Base-by-base conservation (phyloP, 1,140 invertebrate species). In the Elysia chlorotica region DNA sequence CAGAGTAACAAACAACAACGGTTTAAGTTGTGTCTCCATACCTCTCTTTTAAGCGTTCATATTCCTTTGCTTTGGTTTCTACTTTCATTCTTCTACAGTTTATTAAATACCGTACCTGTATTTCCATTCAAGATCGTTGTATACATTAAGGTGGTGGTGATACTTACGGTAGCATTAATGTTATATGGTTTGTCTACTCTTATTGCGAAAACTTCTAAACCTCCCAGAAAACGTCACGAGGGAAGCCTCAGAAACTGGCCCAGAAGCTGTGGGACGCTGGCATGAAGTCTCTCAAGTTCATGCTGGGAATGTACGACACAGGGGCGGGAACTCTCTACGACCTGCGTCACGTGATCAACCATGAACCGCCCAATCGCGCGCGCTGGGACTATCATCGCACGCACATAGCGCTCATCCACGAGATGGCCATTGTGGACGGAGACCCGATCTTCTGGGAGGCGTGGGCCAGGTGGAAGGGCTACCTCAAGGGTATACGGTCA, bases 341-440 rank as follows among this genome's bases (percentile, higher is more conserved):
- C 89, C 89, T 99, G 48, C 89, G 97, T 6, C 97, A 99, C 87
- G 92, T 98, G 79, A 95, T 94, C 0, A 86, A 97, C 28, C 86
- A 88, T 62, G 91, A 92, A 14, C 92, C 96, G 33, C 98, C 98
- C 0, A 99, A 99, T 88, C 76, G 90, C 28, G 91, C 91, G 0
- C 85, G 92, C 74, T 98, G 97, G 95, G 98, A 99, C 86, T 99
- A 99, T 86, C 98, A 99, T 88, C 94, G 95, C 5, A 98, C 96
- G 17, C 98, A 99, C 86, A 93, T 99, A 28, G 98, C 97, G 89
- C 96, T 99, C 81, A 89, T 99, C 35, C 91, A 98, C 66, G 90
- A 96, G 54, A 88, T 99, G 25, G 92, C 92, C 65, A 95, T 95
- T 0, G 92, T 99, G 56, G 94, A 97, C 76, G 91, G 92, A 21